Base-by-base conservation (phyloP, 2,888 invertebrate genomes). In the Acholoe squamosa region DNA sequence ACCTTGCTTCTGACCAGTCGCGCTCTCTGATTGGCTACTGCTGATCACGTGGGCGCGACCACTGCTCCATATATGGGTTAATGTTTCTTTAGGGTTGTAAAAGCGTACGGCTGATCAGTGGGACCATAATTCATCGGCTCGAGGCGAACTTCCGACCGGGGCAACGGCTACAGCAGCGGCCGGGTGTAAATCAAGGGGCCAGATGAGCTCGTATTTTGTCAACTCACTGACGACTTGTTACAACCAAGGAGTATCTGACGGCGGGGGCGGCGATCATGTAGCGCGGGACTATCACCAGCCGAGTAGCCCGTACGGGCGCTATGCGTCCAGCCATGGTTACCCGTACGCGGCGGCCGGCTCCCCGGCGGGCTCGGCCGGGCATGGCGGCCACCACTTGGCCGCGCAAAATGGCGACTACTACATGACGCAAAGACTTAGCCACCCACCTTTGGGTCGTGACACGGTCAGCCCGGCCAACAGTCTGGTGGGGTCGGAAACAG, bases 71-170 rank as follows among this genome's bases (percentile, higher is more conserved):
- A 92, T 92, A 92, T 92, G 92, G 92, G 89, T 91, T 91, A 92
- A 92, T 91, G 91, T 91, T 91, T 91, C 91, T 91, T 91, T 91
- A 91, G 91, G 91, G 91, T 92, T 91, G 90, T 91, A 91, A 92
- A 92, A 90, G 92, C 92, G 90, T 88, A 33, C 89, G 86, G 84
- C 76, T 89, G 91, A 89, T 90, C 90, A 33, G 56, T 54, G 34
- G 51, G 61, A 84, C 56, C 91, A 91, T 92, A 92, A 92, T 91
- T 92, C 92, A 92, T 92, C 90, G 67, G 34, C 84, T 28, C 52
- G 31, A 33, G 52, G 89, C 28, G 52, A 43, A 76, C 84, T 80
- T 84, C 61, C 84, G 80, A 56, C 52, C 80, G 33, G 43, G 86
- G 54, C 43, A 31, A 3, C n/a, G 14, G 31, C 28, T 31, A 25